Base-by-base conservation (phyloP, 2,888 invertebrate species). In the Allygus modestus region DNA sequence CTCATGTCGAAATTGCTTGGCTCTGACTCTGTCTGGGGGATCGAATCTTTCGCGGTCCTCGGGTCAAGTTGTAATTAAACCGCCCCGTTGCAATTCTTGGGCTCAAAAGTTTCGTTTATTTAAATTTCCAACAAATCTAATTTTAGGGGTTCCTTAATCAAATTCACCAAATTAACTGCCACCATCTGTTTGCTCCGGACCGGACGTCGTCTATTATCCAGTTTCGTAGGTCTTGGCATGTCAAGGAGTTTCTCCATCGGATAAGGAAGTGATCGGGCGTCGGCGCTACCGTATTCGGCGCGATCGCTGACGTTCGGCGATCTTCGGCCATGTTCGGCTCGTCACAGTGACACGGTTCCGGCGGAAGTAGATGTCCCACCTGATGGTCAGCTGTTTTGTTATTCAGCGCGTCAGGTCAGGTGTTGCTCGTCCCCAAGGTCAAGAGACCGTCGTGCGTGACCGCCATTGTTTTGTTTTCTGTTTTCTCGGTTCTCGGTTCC, bases 301-400 rank as follows among this genome's bases (percentile, higher is more conserved):
- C 20, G 20, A 54, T 54, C 54, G 23, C 9, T 23, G 20, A 23
- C 54, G 5, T 54, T 54, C 54, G 54, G 54, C 23, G 20, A 54
- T 54, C 54, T 54, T 54, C 54, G 54, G 54, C 54, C 20, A 54
- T 23, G 20, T 54, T 23, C 54, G 54, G 54, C 23, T 17, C 65
- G 15, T 31, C 65, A 65, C 65, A 65, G 65, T 65, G 65, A 65
- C 65, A 65, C 65, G 65, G 65, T 65, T 31, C 65, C 65, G 65
- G 65, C 65, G 65, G 65, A 65, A 65, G 31, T 65, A 23, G 54
- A 23, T 23, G 65, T 65, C 65, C 12, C 54, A 54, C 15, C 28
- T 26, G 65, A 65, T 31, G 65, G 65, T 65, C 65, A 65, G 65
- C 65, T 65, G 65, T 65, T 65, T 54, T 54, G 54, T 54, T 65